These are phyloP conservation scores for Eilema depressum DNA, from an alignment of 2,888 invertebrate species.

Conservation along the genomic window DNA sequence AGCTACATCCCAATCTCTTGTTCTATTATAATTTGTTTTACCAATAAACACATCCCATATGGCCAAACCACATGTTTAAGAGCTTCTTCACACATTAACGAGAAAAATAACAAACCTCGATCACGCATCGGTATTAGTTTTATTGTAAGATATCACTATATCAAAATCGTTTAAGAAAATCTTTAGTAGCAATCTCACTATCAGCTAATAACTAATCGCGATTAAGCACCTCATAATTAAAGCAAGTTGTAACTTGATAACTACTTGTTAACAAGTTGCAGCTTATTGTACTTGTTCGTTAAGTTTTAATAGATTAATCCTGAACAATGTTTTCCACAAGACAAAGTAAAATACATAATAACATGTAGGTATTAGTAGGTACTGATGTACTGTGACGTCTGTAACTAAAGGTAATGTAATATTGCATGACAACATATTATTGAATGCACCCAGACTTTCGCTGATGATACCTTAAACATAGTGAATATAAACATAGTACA, in stretches of 20 bases:
- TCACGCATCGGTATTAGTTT: not conserved
- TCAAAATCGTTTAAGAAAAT: not conserved
- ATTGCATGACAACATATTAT: too few relatives aligned
- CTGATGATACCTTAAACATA: too few relatives aligned
- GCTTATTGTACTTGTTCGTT: not conserved
- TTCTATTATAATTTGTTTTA: not conserved
- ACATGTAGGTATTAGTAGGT: too few relatives aligned
- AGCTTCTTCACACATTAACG: not conserved
- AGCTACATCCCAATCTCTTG: not conserved
- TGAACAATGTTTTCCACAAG: not conserved
- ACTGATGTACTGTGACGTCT: too few relatives aligned
- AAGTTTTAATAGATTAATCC: not conserved
- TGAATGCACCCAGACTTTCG: too few relatives aligned
- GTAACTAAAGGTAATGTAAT: too few relatives aligned
- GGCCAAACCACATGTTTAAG: not conserved
- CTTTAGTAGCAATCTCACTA: not conserved
- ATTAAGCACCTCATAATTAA: not conserved
- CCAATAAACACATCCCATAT: not conserved
- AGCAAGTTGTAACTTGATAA: conserved; percentile 1
- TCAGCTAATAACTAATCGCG: not conserved
- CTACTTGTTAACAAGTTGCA: not conserved
- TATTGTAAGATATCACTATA: not conserved
- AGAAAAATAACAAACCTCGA: not conserved
- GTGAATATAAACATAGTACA: too few relatives aligned
- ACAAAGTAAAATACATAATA: not conserved